These are phyloP conservation scores for Macaria notata DNA, from an alignment of 2,888 invertebrate species.

Conservation along the genomic window DNA sequence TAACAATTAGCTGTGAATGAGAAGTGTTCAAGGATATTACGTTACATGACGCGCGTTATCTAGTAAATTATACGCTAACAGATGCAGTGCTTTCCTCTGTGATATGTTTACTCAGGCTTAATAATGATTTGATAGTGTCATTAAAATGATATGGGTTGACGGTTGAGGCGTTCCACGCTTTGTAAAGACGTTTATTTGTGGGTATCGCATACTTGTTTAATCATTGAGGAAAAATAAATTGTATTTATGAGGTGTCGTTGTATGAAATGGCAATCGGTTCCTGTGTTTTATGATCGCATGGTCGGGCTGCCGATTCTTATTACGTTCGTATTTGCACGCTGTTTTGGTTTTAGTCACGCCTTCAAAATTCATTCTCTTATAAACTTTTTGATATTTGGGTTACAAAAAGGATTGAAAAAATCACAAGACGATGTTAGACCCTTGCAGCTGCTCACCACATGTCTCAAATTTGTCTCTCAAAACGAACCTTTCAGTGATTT, in stretches of 20 bases:
- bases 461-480: constrained; percentile 63
- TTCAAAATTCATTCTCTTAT: constrained; percentile 37
- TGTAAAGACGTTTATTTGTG: constrained; percentile 15
- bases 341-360: constrained; percentile 73
- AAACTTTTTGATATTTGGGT: constrained; percentile 29
- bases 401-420: constrained; percentile 34
- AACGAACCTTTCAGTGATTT: constrained; percentile 70
- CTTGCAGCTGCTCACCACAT: constrained; percentile 73
- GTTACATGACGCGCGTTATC: constrained; percentile 60
- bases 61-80: constrained; percentile 40
- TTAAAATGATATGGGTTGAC: constrained; percentile 25
- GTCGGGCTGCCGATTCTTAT: constrained; percentile 59
- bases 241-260: constrained; percentile 57
- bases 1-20: constrained; percentile 62
- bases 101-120: constrained; percentile 46
- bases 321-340: constrained; percentile 52
- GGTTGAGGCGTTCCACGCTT: constrained; percentile 11
- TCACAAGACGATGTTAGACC: constrained; percentile 40
- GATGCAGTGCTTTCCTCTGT: constrained; percentile 44
- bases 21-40: constrained; percentile 61
- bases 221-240: constrained; percentile 36
- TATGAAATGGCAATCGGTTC: constrained; percentile 50
- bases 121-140: constrained; percentile 53
- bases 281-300: constrained; percentile 54
- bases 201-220: constrained; percentile 12